Base-by-base conservation (phyloP, 2,888 invertebrate genomes). In the Coleophora deauratella region DNA sequence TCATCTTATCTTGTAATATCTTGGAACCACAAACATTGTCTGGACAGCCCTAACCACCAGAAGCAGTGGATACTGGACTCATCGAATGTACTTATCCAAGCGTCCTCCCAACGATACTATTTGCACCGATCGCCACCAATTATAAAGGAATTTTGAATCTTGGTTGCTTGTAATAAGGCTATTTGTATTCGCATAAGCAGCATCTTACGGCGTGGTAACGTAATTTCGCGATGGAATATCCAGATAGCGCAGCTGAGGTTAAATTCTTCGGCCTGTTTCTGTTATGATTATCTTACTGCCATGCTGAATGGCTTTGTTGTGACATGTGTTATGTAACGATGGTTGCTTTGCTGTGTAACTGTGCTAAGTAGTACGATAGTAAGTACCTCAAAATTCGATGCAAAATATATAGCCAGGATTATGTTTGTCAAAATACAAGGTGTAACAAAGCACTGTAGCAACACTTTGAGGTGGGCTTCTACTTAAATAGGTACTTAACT, bases 201-300 rank as follows among this genome's bases (percentile, higher is more conserved):
- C 33, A 33, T 1, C 13, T 30, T 37, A 13, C n/a, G 3, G 34
- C n/a, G n/a, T 33, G 15, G 33, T 46, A 41, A 21, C 37, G 39
- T 41, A 43, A 44, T 44, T 51, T 49, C 27, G 21, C 28, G 51
- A 54, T 54, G 35, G 44, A 39, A 37, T 40, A 37, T 42, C 40
- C 32, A 45, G 52, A 52, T 55, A 52, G 45, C 41, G 46, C 46
- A 31, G 44, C 40, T 45, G 40, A 40, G 51, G 47, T 46, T 43
- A 47, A 45, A 45, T 46, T 34, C 45, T 45, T 40, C 41, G 41
- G 41, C 40, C 36, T 21, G 6, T 21, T 42, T 40, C 34, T 42
- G 44, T 47, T 45, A 42, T 44, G 51, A 47, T 50, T 47, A 42
- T 47, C 49, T 51, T 44, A 38, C 31, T 32, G 33, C 12, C 38